Evolutionary conservation across 2,113 vertebrate genomes (phyloP), one percentile per base, ranked within the genome.

Genomic region (Rhinoptilus africanus): DNA sequence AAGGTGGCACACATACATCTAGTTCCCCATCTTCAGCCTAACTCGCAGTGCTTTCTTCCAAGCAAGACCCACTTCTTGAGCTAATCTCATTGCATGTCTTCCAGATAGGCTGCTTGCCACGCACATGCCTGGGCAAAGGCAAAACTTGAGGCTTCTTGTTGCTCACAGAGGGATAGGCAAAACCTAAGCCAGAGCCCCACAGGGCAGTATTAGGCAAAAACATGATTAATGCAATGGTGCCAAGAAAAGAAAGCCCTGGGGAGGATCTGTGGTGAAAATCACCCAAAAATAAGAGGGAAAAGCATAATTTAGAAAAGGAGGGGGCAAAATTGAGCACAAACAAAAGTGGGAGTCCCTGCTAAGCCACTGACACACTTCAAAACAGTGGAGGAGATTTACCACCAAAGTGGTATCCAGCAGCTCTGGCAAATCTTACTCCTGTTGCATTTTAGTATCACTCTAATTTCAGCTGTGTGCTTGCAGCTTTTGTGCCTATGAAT

Each of bases 91-190:
- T 93, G 69, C 85, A 69, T 8, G 71, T 85, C 74, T 89, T 71
- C 62, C 71, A 37, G 71, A 92, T 27, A 94, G 85, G 92, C 91
- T 67, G n/a, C 83, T 85, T 93, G 92, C 94, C 97, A 97, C 12
- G 14, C 63, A 76, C 32, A 45, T 48, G 92, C 59, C 88, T 71
- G 57, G 68, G 85, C 74, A 91, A 68, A 66, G 28, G 79, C 69
- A 89, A 92, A 96, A 96, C 91, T 88, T 89, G 62, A 92, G 83
- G 88, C 64, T 95, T 51, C 81, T 75, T 26, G 10, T 28, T 54
- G 51, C 66, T 85, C 27, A 15, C 22, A 79, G 69, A 57, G 63
- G 35, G 32, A 32, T 10, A 81, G 76, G 63, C 62, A 95, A 90
- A 87, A 48, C 34, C 51, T 53, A 84, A 93, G 93, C 91, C 50